Percentiles rank a stretch among this genome's conserved stretches.
Evolutionary conservation across 2,113 vertebrate genomes (phyloP).

Genomic region (Sisor rabdophorus): DNA sequence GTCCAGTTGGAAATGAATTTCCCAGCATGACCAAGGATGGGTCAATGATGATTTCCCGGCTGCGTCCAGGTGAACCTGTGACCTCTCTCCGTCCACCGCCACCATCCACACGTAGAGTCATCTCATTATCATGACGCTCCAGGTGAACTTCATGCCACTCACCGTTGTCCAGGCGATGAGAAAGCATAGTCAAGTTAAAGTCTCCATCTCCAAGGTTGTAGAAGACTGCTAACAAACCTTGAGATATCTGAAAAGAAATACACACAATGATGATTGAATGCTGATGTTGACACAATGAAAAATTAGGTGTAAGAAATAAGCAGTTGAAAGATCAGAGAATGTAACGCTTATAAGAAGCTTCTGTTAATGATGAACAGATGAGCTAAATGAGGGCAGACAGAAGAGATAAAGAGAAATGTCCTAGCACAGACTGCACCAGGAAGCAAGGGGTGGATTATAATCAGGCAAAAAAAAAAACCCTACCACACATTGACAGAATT

Average conservation of each 20-base stretch:
- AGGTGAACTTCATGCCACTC: constrained; percentile 82
- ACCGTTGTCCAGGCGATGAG: constrained; percentile 79
- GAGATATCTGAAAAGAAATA: constrained; percentile 66
- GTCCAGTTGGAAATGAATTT: constrained; percentile 68
- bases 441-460: constrained; percentile 38
- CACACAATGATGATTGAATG: neutral
- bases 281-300: neutral
- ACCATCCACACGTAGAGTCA: constrained; percentile 76
- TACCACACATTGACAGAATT: constrained; percentile 58
- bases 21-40: constrained; percentile 76
- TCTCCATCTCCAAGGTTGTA: constrained; percentile 87
- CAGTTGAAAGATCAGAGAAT: neutral
- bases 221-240: constrained; percentile 74
- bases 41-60: constrained; percentile 80
- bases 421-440: neutral
- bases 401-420: constrained; percentile 11
- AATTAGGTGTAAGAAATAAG: constrained; percentile 25
- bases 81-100: constrained; percentile 79
- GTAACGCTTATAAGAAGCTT: neutral
- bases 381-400: constrained; percentile 6
- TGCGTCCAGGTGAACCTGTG: constrained; percentile 65
- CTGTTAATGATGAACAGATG: neutral
- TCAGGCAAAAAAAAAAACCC: constrained; percentile 55
- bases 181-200: constrained; percentile 74
- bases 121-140: constrained; percentile 82